These are phyloP conservation scores for Laodelphax striatellus DNA, from an alignment of 1,140 invertebrate genomes.

Conservation along the genomic window DNA sequence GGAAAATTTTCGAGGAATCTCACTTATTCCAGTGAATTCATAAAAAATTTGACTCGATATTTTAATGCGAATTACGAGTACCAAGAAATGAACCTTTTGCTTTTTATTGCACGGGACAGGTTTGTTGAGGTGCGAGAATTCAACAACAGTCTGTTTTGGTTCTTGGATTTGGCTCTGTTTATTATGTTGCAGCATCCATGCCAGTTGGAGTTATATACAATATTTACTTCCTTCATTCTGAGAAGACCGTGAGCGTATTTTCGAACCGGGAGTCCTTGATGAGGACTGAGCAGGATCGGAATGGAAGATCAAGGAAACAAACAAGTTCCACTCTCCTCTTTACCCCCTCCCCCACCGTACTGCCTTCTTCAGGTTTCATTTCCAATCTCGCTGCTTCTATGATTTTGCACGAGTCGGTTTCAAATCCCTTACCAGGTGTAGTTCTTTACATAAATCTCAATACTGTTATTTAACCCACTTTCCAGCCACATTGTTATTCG, in stretches of 20 bases:
- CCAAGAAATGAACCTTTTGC: no score
- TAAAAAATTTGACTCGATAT: no score
- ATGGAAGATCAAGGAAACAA: constrained; percentile 5
- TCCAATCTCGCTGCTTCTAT: not conserved
- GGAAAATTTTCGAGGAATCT: no score
- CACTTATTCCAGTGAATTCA: no score
- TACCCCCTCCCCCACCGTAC: not conserved
- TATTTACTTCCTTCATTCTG: not conserved
- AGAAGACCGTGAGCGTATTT: not conserved
- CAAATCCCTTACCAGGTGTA: not conserved
- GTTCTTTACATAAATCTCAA: not conserved
- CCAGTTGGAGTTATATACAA: not conserved
- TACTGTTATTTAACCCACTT: not conserved
- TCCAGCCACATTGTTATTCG: not conserved
- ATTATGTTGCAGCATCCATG: not conserved
- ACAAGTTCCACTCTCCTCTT: not conserved
- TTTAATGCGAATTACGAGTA: no score
- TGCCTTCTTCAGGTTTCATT: constrained; percentile 2
- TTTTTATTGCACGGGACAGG: no score
- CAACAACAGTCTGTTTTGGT: not conserved
- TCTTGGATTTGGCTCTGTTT: not conserved
- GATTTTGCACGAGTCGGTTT: not conserved
- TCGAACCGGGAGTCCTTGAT: not conserved
- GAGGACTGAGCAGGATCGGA: not conserved
- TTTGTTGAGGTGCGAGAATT: no score